Evolutionary conservation across 2,888 invertebrate genomes (phyloP).

Genomic region (Leuctra nigra): DNA sequence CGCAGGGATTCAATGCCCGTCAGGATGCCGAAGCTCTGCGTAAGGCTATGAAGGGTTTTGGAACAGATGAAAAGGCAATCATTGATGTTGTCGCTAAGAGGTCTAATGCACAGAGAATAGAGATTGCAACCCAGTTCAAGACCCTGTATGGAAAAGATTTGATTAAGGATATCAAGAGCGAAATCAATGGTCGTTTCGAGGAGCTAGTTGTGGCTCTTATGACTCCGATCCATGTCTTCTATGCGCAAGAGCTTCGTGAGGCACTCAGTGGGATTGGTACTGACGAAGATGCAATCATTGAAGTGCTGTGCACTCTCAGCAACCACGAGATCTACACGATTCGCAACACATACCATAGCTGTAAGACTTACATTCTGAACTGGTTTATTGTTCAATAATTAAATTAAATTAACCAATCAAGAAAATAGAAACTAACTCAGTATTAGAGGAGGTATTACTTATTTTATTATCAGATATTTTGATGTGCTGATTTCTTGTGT

Average conservation of each 20-base stretch:
- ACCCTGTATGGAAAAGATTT: conserved; percentile 75
- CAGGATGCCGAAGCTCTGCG: conserved; percentile 73
- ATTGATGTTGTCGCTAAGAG: conserved; percentile 77
- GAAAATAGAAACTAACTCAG: no score
- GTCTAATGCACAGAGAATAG: conserved; percentile 77
- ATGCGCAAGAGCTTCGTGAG: conserved; percentile 74
- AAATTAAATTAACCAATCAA: no score
- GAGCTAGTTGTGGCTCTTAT: conserved; percentile 74
- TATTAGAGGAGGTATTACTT: no score
- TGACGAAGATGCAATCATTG: conserved; percentile 78
- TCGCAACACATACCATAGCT: conserved; percentile 64
- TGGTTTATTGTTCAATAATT: neutral
- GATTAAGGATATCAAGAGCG: conserved; percentile 77
- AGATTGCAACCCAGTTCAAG: conserved; percentile 76
- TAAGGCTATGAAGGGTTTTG: conserved; percentile 90
- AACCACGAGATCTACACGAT: conserved; percentile 79
- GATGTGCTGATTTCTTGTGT: no score
- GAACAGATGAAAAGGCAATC: conserved; percentile 85
- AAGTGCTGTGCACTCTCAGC: conserved; percentile 80
- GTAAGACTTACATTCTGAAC: conserved; percentile 48
- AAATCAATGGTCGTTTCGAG: conserved; percentile 83
- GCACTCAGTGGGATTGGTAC: conserved; percentile 82
- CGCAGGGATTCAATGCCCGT: conserved; percentile 69
- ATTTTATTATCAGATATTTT: no score
- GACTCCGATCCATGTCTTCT: conserved; percentile 76